Percentiles rank a stretch among this genome's conserved stretches.
Conservation (phyloP, 2,113 vertebrate genomes). For the Hemiscyllium ocellatum region DNA sequence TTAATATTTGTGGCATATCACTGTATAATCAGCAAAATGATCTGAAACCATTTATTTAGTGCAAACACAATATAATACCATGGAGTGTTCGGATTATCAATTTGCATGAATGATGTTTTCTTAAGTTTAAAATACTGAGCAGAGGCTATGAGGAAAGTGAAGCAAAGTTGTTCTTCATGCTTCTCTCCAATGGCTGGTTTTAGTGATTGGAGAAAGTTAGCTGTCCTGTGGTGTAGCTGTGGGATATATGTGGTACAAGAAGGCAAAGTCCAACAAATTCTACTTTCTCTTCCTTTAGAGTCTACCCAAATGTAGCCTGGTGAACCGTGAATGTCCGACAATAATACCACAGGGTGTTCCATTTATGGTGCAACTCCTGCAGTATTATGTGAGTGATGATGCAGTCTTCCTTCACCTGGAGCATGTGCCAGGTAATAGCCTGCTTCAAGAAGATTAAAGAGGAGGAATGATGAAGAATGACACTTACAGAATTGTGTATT, state of each 20-base stretch:
- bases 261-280: not conserved
- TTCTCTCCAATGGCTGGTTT: not conserved
- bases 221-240: not conserved
- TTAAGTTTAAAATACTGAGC: not conserved
- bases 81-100: not conserved
- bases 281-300: conserved; percentile 58
- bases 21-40: not conserved
- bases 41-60: not conserved
- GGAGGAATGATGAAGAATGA: not conserved
- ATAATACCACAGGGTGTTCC: conserved; percentile 91
- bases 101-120: not conserved
- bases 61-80: not conserved
- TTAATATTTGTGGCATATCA: not conserved
- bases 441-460: not conserved
- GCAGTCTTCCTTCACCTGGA: conserved; percentile 88
- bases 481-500: not conserved
- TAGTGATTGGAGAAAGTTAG: not conserved
- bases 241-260: not conserved
- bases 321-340: conserved; percentile 72
- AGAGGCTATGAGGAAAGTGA: not conserved
- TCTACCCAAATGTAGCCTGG: conserved; percentile 76
- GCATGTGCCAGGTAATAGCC: conserved; percentile 73
- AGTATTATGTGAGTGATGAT: conserved; percentile 86
- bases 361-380: conserved; percentile 84
- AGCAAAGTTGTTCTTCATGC: not conserved